Evolutionary conservation across 2,797 vertebrate genomes (phyloP), one percentile per base, ranked within the genome.

Genomic region (Aphelocoma californica): DNA sequence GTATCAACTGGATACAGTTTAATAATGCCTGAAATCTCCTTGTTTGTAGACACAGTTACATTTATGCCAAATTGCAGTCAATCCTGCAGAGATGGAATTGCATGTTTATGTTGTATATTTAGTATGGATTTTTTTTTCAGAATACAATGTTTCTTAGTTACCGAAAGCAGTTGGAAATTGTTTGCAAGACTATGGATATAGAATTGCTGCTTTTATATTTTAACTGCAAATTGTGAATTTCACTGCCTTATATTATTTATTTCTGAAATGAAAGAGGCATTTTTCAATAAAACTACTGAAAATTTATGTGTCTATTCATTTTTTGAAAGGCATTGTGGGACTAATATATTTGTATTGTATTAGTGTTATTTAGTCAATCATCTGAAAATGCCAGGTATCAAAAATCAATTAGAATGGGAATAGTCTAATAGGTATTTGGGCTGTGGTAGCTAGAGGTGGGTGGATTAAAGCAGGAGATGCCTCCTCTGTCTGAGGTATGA

Each of bases 251-350:
- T 99, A 99, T 99, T 99, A 99, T 99, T 99, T 99, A 99, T 99
- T 99, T 99, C 99, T 99, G 98, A 99, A 99, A 99, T 98, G 98
- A 98, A 99, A 98, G 99, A 99, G 99, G 99, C 99, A 99, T 99
- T 99, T 99, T 99, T 99, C 99, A 99, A 99, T 99, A 99, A 99
- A 99, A 99, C 99, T 99, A 99, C 99, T 99, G 99, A 99, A 99
- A 99, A 99, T 98, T 81, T 97, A 95, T 40, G 53, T 71, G 95
- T 83, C 23, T 93, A 5, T 74, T 82, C 19, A 32, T 95, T 94
- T 84, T 79, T 93, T 96, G 80, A 92, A 93, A 86, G 88, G 47
- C 28, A 36, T 1, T 3, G 18, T 54, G 61, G 84, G 61, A 16
- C n/a, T 67, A 36, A 17, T 34, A 15, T 32, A 17, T 60, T 19